Conservation (phyloP, 1,140 invertebrate genomes). For the Drosophila insularis region DNA sequence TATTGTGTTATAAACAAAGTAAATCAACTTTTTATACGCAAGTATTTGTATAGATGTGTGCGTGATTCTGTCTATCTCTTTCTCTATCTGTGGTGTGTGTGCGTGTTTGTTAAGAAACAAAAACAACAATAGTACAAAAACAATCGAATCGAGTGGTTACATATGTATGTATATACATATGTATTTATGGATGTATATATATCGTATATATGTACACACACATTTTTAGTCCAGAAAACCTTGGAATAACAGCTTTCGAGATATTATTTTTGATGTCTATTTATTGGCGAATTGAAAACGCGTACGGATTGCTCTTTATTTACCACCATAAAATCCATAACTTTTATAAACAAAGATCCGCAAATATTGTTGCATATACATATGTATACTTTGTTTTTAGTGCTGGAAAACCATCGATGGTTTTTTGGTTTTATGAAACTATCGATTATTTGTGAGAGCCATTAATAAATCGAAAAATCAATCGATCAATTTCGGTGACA, state of each 20-base stretch:
- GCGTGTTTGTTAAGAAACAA: constrained; percentile 22
- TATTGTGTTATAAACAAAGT: constrained; percentile 4
- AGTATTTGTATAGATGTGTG: constrained; percentile 6
- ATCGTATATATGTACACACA: constrained; percentile 28
- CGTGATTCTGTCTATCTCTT: constrained; percentile 6
- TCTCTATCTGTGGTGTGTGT: constrained; percentile 27
- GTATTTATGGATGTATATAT: constrained; percentile 37
- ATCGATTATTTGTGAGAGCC: too few relatives aligned
- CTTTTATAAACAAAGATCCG: constrained; percentile 76
- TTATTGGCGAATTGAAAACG: constrained; percentile 36
- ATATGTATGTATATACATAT: constrained; percentile 45
- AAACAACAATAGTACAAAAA: constrained; percentile 68
- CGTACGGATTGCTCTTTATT: constrained; percentile 43
- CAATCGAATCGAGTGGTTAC: constrained; percentile 57
- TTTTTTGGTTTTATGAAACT: too few relatives aligned
- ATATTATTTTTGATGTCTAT: constrained; percentile 23
- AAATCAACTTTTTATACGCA: constrained; percentile 6
- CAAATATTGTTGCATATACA: constrained; percentile 74
- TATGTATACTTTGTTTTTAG: constrained; percentile 44
- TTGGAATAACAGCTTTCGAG: constrained; percentile 17
- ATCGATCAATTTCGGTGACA: too few relatives aligned
- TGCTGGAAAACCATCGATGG: too few relatives aligned
- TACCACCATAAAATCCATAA: constrained; percentile 70
- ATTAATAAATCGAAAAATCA: too few relatives aligned
- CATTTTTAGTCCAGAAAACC: constrained; percentile 44